These are phyloP conservation scores for Drosophila ananassae DNA, from an alignment of 1,140 invertebrate species.

Conservation along the genomic window DNA sequence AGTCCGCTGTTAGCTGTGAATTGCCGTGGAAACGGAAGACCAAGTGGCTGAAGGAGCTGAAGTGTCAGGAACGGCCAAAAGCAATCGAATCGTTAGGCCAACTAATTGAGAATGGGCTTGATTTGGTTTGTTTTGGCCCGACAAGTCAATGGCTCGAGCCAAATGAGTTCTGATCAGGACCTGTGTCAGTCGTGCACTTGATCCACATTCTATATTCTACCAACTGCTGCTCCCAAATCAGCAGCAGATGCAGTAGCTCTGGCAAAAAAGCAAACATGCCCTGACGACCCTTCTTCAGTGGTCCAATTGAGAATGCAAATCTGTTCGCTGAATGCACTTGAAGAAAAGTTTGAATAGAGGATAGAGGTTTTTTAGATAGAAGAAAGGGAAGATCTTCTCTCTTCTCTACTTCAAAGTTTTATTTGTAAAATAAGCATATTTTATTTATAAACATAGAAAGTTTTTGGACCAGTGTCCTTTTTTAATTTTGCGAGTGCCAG, in stretches of 20 bases:
- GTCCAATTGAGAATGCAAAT: constrained; percentile 81
- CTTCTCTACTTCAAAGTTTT: background rate
- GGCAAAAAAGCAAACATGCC: constrained; percentile 30
- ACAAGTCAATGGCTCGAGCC: background rate
- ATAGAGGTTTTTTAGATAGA: background rate
- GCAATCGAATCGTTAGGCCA: constrained; percentile 43
- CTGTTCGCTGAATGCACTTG: constrained; percentile 27
- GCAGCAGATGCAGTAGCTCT: constrained; percentile 12
- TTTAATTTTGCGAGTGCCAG: background rate
- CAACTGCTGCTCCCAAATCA: background rate
- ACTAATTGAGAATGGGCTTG: constrained; percentile 16
- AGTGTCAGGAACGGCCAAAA: background rate
- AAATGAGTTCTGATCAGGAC: constrained; percentile 24
- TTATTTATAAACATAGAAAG: background rate
- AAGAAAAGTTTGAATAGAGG: background rate
- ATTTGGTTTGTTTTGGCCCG: background rate
- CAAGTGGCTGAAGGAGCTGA: background rate
- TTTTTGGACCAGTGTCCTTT: background rate
- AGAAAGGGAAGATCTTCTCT: too few relatives aligned
- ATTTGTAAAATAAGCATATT: background rate
- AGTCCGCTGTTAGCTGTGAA: constrained; percentile 57
- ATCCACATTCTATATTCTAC: constrained; percentile 26
- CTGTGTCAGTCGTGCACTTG: constrained; percentile 39
- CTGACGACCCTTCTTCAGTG: constrained; percentile 57
- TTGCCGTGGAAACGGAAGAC: background rate